phyloP scores from a whole-genome alignment of 2,797 vertebrate species.

The Hafferia zeledoni region DNA sequence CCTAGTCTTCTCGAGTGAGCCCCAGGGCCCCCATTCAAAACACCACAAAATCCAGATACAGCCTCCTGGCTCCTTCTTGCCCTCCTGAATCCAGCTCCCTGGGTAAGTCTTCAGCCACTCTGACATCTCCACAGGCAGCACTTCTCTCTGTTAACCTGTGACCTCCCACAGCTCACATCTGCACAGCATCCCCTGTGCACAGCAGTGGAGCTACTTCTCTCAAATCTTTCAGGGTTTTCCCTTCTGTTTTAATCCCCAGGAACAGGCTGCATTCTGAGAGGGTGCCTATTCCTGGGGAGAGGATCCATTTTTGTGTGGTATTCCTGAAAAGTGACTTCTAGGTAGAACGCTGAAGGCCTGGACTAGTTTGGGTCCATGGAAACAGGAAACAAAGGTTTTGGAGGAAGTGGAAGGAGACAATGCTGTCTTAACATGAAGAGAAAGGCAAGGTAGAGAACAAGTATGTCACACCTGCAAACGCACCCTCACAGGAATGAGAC shows the following conservation, averaged over 20 bases:
- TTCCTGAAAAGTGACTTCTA: background rate
- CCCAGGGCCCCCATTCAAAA: background rate
- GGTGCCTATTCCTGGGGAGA: background rate
- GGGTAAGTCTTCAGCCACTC: background rate
- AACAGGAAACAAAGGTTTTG: background rate
- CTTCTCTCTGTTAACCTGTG: background rate
- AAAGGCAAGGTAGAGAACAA: background rate
- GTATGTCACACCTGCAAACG: background rate
- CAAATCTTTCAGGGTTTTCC: background rate
- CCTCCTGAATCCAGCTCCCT: background rate
- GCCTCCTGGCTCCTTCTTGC: background rate
- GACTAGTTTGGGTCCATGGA: background rate
- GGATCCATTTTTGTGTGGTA: fast-evolving
- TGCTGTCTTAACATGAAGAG: background rate
- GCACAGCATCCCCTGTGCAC: background rate
- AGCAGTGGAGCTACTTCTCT: background rate
- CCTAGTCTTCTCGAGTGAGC: background rate
- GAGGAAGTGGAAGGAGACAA: background rate
- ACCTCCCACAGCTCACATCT: background rate
- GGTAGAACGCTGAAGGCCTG: background rate
- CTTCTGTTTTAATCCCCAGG: background rate
- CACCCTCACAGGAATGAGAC: background rate
- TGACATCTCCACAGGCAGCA: background rate
- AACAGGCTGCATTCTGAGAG: background rate
- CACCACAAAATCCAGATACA: background rate